phyloP scores from a whole-genome alignment of 2,888 invertebrate genomes.

The Liodrosophila aerea region DNA sequence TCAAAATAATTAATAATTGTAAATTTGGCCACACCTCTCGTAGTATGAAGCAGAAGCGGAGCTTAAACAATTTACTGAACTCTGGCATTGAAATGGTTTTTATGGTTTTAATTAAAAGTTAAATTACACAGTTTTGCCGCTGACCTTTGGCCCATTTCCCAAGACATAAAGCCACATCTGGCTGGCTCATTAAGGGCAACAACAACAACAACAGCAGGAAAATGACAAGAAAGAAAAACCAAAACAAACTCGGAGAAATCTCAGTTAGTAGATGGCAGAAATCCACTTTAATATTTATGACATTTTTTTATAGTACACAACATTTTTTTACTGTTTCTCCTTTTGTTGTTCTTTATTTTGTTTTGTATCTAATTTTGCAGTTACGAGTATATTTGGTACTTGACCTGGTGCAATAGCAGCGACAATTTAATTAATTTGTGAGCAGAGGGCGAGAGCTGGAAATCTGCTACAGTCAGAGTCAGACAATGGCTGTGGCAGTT shows the following conservation, averaged over 20 bases:
- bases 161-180: conserved; percentile 47
- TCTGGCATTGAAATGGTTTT: conserved; percentile 53
- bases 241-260: conserved; percentile 23
- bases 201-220: conserved; percentile 5
- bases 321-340: neutral
- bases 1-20: too few species aligned
- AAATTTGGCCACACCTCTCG: too few species aligned
- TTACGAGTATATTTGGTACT: conserved; percentile 20
- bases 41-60: too few species aligned
- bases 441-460: conserved; percentile 5
- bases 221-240: conserved; percentile 9
- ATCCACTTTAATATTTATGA: conserved; percentile 41
- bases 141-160: conserved; percentile 35
- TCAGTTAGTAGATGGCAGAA: conserved; percentile 13
- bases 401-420: conserved; percentile 9
- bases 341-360: neutral
- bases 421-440: conserved; percentile 71
- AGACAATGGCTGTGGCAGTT: conserved; percentile 1
- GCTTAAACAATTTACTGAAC: conserved; percentile 8
- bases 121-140: conserved; percentile 54
- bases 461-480: conserved; percentile 15
- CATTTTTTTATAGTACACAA: conserved; percentile 7
- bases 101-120: conserved; percentile 70
- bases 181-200: conserved; percentile 39
- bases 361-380: conserved; percentile 39